A percentile compares a stretch with the other conserved stretches of the same genome.
These are phyloP conservation scores for Leptinotarsa rubiginosa DNA, from an alignment of 2,888 invertebrate species.

Conservation along the genomic window DNA sequence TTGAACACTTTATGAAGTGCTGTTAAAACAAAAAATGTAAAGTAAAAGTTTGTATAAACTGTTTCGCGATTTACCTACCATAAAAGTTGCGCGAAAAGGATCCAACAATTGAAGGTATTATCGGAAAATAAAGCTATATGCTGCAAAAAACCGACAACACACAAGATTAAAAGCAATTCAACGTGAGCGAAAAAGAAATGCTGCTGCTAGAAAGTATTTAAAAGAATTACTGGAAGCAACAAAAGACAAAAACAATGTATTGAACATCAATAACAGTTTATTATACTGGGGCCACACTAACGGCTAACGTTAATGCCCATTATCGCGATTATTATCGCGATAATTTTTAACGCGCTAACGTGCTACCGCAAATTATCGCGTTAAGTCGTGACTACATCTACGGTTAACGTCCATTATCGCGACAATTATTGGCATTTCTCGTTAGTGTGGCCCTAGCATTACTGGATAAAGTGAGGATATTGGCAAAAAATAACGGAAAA, in stretches of 20 bases:
- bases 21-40: conserved; percentile 5
- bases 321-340: too few species aligned
- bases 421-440: too few species aligned
- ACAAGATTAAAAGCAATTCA: neutral
- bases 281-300: too few species aligned
- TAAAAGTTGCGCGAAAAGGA: conserved; percentile 8
- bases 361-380: too few species aligned
- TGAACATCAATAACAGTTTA: neutral
- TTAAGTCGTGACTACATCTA: too few species aligned
- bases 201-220: conserved; percentile 1
- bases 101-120: conserved; percentile 11
- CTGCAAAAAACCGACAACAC: neutral
- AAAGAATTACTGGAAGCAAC: conserved; percentile 6
- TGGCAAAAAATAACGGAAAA: neutral
- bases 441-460: too few species aligned
- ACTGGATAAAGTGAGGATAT: conserved; percentile 1
- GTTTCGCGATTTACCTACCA: neutral
- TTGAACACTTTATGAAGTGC: conserved; percentile 11
- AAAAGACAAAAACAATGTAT: neutral
- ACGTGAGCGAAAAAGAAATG: neutral
- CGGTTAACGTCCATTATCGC: too few species aligned
- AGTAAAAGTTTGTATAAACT: conserved; percentile 11
- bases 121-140: neutral
- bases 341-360: too few species aligned
- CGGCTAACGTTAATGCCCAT: too few species aligned